These are phyloP conservation scores for Harmothoe impar DNA, from an alignment of 2,888 invertebrate species.

Conservation along the genomic window DNA sequence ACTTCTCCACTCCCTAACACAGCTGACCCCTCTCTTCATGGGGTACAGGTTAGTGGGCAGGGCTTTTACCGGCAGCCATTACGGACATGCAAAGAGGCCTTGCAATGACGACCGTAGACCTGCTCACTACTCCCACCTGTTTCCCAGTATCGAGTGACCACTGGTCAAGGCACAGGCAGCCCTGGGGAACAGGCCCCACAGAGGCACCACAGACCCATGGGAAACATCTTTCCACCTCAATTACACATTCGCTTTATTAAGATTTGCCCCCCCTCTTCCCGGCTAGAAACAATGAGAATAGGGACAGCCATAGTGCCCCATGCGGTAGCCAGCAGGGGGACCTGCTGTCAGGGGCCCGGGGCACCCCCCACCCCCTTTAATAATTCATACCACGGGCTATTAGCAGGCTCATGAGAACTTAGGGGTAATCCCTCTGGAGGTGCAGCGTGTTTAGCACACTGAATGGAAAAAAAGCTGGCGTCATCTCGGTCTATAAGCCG, in stretches of 20 bases:
- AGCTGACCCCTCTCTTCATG: no score
- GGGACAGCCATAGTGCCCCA: no score
- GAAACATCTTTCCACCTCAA: no score
- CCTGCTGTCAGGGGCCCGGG: not conserved
- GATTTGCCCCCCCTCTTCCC: no score
- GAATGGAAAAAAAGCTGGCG: not conserved
- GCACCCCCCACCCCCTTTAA: not conserved
- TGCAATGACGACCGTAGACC: not conserved
- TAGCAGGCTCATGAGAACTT: not conserved
- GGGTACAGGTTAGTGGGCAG: no score
- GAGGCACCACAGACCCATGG: no score
- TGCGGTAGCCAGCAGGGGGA: no score
- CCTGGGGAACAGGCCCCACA: not conserved
- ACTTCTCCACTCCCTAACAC: no score
- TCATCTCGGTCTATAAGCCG: not conserved
- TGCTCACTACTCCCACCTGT: conserved; percentile 11
- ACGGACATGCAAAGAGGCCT: not conserved
- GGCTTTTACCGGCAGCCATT: no score
- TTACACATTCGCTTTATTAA: no score
- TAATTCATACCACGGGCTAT: not conserved
- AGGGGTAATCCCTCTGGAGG: not conserved
- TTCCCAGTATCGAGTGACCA: not conserved
- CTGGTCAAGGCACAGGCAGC: not conserved
- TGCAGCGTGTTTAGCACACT: not conserved
- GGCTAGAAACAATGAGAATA: no score